Evolutionary conservation across 2,113 vertebrate genomes (phyloP).

Genomic region (Ciconia stormi): DNA sequence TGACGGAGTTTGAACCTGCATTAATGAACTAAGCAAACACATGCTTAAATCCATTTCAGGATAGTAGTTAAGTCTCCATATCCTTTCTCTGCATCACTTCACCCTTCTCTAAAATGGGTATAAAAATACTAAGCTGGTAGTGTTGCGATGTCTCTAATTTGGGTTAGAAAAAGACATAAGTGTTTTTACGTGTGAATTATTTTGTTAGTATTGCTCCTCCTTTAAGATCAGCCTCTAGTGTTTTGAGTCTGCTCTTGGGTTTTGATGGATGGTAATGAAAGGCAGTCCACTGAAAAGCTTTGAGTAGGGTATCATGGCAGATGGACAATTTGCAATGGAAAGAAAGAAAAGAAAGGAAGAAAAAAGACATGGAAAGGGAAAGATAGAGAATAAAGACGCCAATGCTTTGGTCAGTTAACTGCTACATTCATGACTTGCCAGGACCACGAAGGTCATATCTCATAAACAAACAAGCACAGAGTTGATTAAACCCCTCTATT

Average conservation of each 20-base stretch:
- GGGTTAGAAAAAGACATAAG: background rate
- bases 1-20: background rate
- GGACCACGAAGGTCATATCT: background rate
- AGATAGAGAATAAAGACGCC: background rate
- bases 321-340: background rate
- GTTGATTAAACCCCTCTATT: background rate
- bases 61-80: background rate
- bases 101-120: background rate
- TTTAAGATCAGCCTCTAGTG: background rate
- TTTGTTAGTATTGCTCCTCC: background rate
- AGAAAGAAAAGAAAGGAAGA: background rate
- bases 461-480: background rate
- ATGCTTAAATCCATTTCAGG: background rate
- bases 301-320: background rate
- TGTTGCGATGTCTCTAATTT: background rate
- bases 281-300: background rate
- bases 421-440: background rate
- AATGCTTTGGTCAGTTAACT: background rate
- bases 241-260: background rate
- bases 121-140: background rate
- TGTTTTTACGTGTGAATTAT: background rate
- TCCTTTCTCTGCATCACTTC: background rate
- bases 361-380: background rate
- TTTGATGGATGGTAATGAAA: background rate
- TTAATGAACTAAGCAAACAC: conserved; percentile 8